Evolutionary conservation across 2,888 invertebrate genomes (phyloP), one percentile per base, ranked within the genome.

Genomic region (Neoscelio sp.): DNA sequence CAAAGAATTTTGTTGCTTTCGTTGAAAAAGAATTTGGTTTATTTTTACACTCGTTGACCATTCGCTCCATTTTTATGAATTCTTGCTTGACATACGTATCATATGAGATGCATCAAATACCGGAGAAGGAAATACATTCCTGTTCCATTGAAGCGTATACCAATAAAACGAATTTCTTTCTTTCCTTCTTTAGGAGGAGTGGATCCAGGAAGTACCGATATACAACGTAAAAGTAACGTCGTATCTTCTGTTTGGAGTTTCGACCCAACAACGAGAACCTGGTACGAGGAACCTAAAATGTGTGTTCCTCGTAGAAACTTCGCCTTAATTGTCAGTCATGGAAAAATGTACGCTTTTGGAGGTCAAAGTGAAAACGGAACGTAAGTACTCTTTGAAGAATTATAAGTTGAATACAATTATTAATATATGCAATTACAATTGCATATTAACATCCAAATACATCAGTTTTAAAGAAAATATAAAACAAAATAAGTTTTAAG

Each of bases 281-380:
- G 95, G 95, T 93, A 91, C 85, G 92, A 92, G 76, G 94, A 95
- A 86, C 91, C 92, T 0, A 92, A 92, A 8, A 92, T 95, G 82
- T 91, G 92, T 12, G 91, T 92, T 17, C 91, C 93, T 0, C 91
- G 95, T 81, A 94, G 94, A 87, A 94, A 94, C 90, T 95, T 95
- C 84, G 94, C 94, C 0, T 91, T 95, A 2, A 93, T 94, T n/a
- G 93, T 93, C 1, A 92, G 92, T 82, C 92, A 92, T 17, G 93
- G 93, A 88, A 93, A 93, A n/a, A 90, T 95, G 82, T 95, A 93
- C 83, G 94, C 94, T 2, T 94, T 95, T 76, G 95, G 95, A 0
- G 95, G 95, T 4, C 94, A 94, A 89, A 94, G 93, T 86, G 92
- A 92, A 75, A 92, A 92, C 84, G 93, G 93, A 86, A 92, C 92